These are phyloP conservation scores for Sinotaia quadrata DNA, from an alignment of 2,888 invertebrate genomes.

Conservation along the genomic window DNA sequence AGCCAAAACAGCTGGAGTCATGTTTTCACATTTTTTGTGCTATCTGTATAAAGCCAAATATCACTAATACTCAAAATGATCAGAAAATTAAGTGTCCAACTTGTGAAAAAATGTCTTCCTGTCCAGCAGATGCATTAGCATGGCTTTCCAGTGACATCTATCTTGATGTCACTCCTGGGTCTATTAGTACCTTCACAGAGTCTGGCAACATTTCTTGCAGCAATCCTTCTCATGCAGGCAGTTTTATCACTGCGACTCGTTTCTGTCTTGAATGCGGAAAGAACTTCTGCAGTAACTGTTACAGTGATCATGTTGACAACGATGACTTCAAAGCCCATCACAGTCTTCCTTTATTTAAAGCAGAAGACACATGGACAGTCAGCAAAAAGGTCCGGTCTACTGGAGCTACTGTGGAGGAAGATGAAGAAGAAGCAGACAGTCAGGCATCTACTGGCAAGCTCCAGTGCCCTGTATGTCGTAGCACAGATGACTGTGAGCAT, in stretches of 20 bases:
- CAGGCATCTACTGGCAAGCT: too few relatives aligned
- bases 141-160: constrained; percentile 11
- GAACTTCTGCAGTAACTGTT: constrained; percentile 22
- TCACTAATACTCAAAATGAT: neutral
- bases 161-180: constrained; percentile 3
- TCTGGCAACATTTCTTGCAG: constrained; percentile 13
- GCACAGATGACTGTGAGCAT: constrained; percentile 18
- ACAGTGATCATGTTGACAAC: constrained; percentile 1
- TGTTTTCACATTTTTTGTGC: constrained; percentile 26
- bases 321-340: constrained; percentile 12
- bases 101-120: neutral
- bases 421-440: neutral
- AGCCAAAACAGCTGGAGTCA: constrained; percentile 10
- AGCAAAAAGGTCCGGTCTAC: neutral
- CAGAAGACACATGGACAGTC: constrained; percentile 7
- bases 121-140: constrained; percentile 1
- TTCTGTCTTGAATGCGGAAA: constrained; percentile 26
- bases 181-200: constrained; percentile 10
- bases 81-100: constrained; percentile 8
- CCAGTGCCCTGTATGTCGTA: constrained; percentile 24
- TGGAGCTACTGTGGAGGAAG: neutral
- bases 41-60: constrained; percentile 5
- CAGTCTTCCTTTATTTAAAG: constrained; percentile 5
- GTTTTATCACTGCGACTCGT: neutral
- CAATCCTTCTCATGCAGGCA: neutral